Evolutionary conservation across 2,113 vertebrate species (phyloP).

Genomic region (Excalfactoria chinensis): DNA sequence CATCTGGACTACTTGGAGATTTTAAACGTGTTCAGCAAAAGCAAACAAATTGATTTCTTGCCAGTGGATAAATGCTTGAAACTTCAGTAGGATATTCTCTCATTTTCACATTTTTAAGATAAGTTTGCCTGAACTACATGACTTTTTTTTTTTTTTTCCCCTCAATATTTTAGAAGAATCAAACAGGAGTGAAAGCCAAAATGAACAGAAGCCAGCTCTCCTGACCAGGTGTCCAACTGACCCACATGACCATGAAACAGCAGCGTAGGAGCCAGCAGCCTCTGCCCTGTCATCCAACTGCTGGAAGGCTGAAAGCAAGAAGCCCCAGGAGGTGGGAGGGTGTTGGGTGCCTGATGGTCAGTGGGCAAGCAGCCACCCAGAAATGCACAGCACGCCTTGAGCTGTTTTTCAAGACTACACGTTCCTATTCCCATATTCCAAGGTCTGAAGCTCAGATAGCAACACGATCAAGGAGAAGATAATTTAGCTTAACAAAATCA

Average conservation of each 20-base stretch:
- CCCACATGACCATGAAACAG: background rate
- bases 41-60: constrained; percentile 30
- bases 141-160: background rate
- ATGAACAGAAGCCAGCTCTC: background rate
- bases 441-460: background rate
- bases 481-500: background rate
- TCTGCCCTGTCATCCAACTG: background rate
- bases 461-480: background rate
- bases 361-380: background rate
- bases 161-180: background rate
- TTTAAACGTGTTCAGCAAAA: constrained; percentile 15
- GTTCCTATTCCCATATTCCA: background rate
- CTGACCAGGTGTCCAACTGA: background rate
- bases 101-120: background rate
- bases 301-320: background rate
- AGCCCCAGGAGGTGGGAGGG: accelerated
- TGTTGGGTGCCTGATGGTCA: background rate
- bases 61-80: background rate
- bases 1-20: background rate
- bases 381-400: background rate
- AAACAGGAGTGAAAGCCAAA: background rate
- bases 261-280: background rate
- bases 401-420: background rate
- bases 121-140: background rate
- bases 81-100: background rate